phyloP scores from a whole-genome alignment of 2,888 invertebrate species.

The Dryococelus australis region DNA sequence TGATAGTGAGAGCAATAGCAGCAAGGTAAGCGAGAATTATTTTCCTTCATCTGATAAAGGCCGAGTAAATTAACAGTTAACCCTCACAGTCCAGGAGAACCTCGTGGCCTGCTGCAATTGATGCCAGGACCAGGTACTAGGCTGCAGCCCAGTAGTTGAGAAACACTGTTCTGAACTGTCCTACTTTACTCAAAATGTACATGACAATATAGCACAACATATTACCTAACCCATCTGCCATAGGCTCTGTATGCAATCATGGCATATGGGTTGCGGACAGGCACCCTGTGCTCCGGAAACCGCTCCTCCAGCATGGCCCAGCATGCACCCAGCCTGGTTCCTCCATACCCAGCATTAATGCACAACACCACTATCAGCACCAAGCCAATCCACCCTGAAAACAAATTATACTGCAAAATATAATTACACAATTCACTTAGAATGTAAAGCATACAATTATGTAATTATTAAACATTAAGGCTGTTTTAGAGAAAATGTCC shows the following conservation, averaged over 20 bases:
- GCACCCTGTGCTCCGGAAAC: constrained; percentile 66
- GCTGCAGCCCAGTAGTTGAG: too few species aligned
- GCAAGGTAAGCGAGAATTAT: too few species aligned
- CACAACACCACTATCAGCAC: constrained; percentile 67
- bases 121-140: too few species aligned
- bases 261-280: constrained; percentile 72
- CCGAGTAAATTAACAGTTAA: too few species aligned
- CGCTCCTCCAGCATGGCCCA: constrained; percentile 74
- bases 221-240: constrained; percentile 60
- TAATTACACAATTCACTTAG: neutral
- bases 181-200: too few species aligned
- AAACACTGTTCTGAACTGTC: too few species aligned
- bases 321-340: constrained; percentile 71
- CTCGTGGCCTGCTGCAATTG: too few species aligned
- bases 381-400: constrained; percentile 72
- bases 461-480: neutral
- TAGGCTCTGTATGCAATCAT: constrained; percentile 70
- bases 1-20: too few species aligned
- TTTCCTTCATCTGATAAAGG: too few species aligned
- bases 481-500: too few species aligned
- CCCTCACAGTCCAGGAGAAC: too few species aligned
- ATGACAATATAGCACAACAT: too few species aligned
- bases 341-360: constrained; percentile 69
- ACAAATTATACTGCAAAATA: neutral
- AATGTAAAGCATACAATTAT: constrained; percentile 21